These are phyloP conservation scores for Amphimallon solstitiale DNA, from an alignment of 2,888 invertebrate genomes.

Conservation along the genomic window DNA sequence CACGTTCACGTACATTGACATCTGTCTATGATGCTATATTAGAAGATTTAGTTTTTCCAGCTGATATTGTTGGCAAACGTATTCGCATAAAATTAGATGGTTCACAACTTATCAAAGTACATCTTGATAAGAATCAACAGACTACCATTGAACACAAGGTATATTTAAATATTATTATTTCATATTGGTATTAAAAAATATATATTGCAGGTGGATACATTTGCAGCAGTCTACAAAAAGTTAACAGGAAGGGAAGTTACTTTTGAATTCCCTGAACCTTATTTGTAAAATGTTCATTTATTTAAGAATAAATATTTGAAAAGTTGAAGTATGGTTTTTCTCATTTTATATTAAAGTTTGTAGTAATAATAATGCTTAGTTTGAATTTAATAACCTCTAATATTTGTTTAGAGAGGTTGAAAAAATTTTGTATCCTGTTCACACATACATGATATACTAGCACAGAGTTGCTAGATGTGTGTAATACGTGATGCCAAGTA, in stretches of 20 bases:
- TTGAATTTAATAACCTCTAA: background rate
- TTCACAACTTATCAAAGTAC: slow-evolving; percentile 95
- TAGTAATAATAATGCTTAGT: background rate
- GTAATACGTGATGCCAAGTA: too few relatives aligned
- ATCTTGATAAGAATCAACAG: slow-evolving; percentile 97
- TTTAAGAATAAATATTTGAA: slow-evolving; percentile 54
- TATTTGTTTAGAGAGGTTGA: too few relatives aligned
- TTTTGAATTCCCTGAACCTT: slow-evolving; percentile 99
- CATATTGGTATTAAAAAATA: slow-evolving; percentile 20
- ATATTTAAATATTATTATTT: slow-evolving; percentile 49
- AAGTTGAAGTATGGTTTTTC: slow-evolving; percentile 10
- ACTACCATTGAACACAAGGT: slow-evolving; percentile 99
- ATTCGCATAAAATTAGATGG: slow-evolving; percentile 97
- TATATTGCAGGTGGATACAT: slow-evolving; percentile 90
- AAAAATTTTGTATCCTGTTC: too few relatives aligned
- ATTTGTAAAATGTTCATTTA: slow-evolving; percentile 75
- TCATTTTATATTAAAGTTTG: background rate
- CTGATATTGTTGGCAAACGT: slow-evolving; percentile 98
- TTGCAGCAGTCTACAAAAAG: slow-evolving; percentile 98
- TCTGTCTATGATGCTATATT: slow-evolving; percentile 97
- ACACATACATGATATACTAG: too few relatives aligned
- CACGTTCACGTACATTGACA: slow-evolving; percentile 88
- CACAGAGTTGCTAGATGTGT: too few relatives aligned
- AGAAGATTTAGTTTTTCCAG: slow-evolving; percentile 97
- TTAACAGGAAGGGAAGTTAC: slow-evolving; percentile 98